Conservation (phyloP, 1,140 invertebrate genomes). For the Drosophila jambulina region DNA sequence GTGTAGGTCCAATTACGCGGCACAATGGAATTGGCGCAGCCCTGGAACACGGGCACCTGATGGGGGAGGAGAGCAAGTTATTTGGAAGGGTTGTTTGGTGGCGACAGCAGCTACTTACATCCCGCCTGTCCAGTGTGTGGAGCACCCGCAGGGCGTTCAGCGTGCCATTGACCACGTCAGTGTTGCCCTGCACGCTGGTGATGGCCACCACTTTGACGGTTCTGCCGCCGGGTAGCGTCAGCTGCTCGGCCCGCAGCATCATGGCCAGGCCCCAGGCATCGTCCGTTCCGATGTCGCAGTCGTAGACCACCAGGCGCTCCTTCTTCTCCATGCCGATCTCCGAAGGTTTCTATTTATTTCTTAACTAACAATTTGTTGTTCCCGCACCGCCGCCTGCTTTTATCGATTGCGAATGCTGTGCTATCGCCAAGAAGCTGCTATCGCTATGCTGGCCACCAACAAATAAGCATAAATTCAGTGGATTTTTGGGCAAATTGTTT, state of each 20-base stretch:
- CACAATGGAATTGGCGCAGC: slow-evolving; percentile 85
- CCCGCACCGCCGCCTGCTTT: not conserved
- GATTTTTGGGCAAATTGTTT: not conserved
- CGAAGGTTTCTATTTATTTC: not conserved
- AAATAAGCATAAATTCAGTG: not conserved
- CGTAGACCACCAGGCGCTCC: slow-evolving; percentile 85
- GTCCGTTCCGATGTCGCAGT: slow-evolving; percentile 88
- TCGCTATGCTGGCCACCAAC: slow-evolving; percentile 1
- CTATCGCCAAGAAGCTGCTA: not conserved
- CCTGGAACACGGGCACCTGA: slow-evolving; percentile 88
- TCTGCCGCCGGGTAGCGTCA: slow-evolving; percentile 2
- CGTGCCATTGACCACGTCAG: slow-evolving; percentile 86
- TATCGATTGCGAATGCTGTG: slow-evolving; percentile 5
- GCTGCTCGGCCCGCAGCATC: slow-evolving; percentile 86
- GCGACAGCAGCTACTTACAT: slow-evolving; percentile 85
- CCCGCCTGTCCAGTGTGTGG: slow-evolving; percentile 83
- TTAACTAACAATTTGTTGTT: not conserved
- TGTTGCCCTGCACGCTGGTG: slow-evolving; percentile 88
- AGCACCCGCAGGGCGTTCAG: slow-evolving; percentile 87
- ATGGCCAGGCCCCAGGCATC: slow-evolving; percentile 88
- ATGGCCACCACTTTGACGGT: slow-evolving; percentile 87
- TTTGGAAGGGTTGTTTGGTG: not conserved
- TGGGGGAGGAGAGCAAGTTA: not conserved
- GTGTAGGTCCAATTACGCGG: slow-evolving; percentile 20
- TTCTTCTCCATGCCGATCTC: not conserved